Evolutionary conservation across 2,888 invertebrate species (phyloP).

Genomic region (Leptopterna dolabrata): DNA sequence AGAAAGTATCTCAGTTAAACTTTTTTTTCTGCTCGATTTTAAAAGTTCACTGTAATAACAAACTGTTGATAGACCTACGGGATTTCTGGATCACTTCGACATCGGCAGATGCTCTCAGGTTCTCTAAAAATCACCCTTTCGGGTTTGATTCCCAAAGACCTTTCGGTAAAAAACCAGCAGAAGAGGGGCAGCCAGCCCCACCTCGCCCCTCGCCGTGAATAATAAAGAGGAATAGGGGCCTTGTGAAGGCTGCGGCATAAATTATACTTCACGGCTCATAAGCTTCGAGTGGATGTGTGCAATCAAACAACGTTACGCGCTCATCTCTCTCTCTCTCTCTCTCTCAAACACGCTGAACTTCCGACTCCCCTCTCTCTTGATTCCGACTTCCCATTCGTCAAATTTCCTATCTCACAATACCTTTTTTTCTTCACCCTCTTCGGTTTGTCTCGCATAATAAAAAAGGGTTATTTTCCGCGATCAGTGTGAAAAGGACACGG

Average conservation of each 20-base stretch:
- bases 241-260: slow-evolving; percentile 33
- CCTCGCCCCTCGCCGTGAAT: not conserved
- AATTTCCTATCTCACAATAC: slow-evolving; percentile 10
- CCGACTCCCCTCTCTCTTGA: not conserved
- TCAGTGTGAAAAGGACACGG: slow-evolving; percentile 17
- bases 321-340: not conserved
- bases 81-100: not conserved
- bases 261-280: slow-evolving; percentile 46
- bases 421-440: not conserved
- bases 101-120: not conserved
- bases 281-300: slow-evolving; percentile 43
- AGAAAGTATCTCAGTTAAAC: too few species aligned
- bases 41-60: too few species aligned
- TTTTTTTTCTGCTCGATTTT: too few species aligned
- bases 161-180: not conserved
- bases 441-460: not conserved
- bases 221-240: slow-evolving; percentile 5
- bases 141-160: not conserved
- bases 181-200: not conserved
- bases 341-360: not conserved
- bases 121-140: not conserved
- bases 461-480: slow-evolving; percentile 35
- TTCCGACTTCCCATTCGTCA: slow-evolving; percentile 22
- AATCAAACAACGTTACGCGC: slow-evolving; percentile 36
- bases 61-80: too few species aligned